Evolutionary conservation across 1,140 invertebrate species (phyloP), one percentile per base, ranked within the genome.

Genomic region (Eupristina koningsbergeri): DNA sequence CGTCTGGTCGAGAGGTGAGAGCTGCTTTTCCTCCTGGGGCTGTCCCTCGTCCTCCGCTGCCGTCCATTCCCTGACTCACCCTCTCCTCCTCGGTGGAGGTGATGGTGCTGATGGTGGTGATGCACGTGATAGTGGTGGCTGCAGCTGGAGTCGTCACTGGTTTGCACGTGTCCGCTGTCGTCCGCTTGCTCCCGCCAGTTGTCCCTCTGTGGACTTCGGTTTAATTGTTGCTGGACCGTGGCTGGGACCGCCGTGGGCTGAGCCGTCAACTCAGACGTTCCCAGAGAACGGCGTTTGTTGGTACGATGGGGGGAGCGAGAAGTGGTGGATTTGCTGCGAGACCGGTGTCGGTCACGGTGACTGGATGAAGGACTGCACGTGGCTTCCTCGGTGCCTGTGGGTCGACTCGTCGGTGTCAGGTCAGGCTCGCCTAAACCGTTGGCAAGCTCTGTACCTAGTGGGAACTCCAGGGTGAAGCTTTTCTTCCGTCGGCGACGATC

Each of bases 381-480:
- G 41, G 26, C 22, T 9, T 71, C 69, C 26, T 79, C 39, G n/a
- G n/a, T 0, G 34, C n/a, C 69, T 0, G 0, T 2, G 13, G 78
- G 31, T 67, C 61, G 34, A 13, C 19, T 79, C 3, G 64, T 29
- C 47, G 31, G 0, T 58, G 26, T 31, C 6, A 61, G 45, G 26
- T 76, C 50, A 13, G 50, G 41, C 2, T 76, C 58, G 9, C 9
- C 22, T 41, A 36, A 34, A 11, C 31, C 29, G 22, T 47, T 36
- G 0, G 53, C 13, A 0, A 5, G 0, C 19, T 75, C 53, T 17
- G 7, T 1, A 53, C 92, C 92, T 83, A 93, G 93, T 1, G 93
- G 93, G 88, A 96, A 95, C 85, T 96, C 95, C 75, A 96, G 91
- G 45, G 94, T 95, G 88, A 96, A 95, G n/a, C 93, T 93, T 89